Evolutionary conservation across 37 sponge, comb jelly and placozoan species (phyloP).

Genomic region (Halichondria panicea): DNA sequence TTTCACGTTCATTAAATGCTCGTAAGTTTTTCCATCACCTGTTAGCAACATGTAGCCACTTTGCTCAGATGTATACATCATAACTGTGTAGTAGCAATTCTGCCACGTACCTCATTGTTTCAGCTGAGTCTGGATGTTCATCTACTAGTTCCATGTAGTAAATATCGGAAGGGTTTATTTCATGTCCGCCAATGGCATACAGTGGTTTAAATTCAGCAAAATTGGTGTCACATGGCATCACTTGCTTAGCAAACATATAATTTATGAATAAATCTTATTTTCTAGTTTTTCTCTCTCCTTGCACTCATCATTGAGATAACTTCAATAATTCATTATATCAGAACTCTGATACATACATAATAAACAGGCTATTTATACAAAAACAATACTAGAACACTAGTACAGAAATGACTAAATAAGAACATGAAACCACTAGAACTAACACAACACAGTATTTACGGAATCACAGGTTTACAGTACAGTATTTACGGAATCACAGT

Average conservation of each 20-base stretch:
- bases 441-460: too few species aligned
- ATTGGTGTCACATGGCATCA: background rate
- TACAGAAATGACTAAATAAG: too few species aligned
- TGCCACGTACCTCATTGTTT: slow-evolving; percentile 11
- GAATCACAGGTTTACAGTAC: too few species aligned
- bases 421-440: too few species aligned
- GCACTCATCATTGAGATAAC: background rate
- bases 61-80: background rate
- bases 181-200: background rate
- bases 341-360: too few species aligned
- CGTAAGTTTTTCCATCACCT: slow-evolving; percentile 41
- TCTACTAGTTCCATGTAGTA: slow-evolving; percentile 27
- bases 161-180: background rate
- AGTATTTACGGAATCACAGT: too few species aligned
- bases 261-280: background rate
- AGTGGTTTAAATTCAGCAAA: background rate
- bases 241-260: background rate
- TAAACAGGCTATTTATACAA: too few species aligned
- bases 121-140: slow-evolving; percentile 23
- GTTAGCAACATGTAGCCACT: slow-evolving; percentile 7
- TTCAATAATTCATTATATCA: too few species aligned
- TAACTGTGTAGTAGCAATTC: background rate
- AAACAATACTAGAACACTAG: too few species aligned
- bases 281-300: background rate
- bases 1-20: slow-evolving; percentile 18